phyloP scores from a whole-genome alignment of 2,797 vertebrate genomes.

The Diplodus puntazzo region DNA sequence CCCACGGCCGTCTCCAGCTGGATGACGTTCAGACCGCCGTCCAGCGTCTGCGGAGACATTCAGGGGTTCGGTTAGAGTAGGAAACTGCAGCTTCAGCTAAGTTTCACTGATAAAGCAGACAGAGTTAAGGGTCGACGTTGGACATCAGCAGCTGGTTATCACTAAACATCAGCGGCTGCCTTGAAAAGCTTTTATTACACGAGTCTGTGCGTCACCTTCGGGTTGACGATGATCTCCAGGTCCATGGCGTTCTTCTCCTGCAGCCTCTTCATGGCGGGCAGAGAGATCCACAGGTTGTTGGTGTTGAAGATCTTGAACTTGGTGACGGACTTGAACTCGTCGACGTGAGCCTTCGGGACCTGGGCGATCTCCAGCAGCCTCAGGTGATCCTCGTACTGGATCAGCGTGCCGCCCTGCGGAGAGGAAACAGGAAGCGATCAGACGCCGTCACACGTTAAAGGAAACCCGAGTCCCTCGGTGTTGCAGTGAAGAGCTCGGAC shows the following conservation, averaged over 20 bases:
- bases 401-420: constrained; percentile 94
- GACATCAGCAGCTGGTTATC: not conserved
- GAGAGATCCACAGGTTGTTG: constrained; percentile 98
- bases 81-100: not conserved
- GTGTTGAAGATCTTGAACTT: constrained; percentile 99
- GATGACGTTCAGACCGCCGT: constrained; percentile 95
- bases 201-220: constrained; percentile 86
- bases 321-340: constrained; percentile 98
- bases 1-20: constrained; percentile 99
- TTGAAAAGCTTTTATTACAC: too few species aligned
- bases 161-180: too few species aligned
- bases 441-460: not conserved
- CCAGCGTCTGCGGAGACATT: constrained; percentile 88
- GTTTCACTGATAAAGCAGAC: not conserved
- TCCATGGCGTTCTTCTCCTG: constrained; percentile 92
- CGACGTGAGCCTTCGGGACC: constrained; percentile 95
- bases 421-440: not conserved
- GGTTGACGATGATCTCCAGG: constrained; percentile 98
- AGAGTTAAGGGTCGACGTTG: not conserved
- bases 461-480: accelerated
- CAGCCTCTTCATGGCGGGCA: constrained; percentile 93
- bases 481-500: constrained; percentile 61
- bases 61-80: not conserved
- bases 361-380: constrained; percentile 97
- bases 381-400: constrained; percentile 94